Evolutionary conservation across 2,888 invertebrate genomes (phyloP).

Genomic region (Halictus ligatus): DNA sequence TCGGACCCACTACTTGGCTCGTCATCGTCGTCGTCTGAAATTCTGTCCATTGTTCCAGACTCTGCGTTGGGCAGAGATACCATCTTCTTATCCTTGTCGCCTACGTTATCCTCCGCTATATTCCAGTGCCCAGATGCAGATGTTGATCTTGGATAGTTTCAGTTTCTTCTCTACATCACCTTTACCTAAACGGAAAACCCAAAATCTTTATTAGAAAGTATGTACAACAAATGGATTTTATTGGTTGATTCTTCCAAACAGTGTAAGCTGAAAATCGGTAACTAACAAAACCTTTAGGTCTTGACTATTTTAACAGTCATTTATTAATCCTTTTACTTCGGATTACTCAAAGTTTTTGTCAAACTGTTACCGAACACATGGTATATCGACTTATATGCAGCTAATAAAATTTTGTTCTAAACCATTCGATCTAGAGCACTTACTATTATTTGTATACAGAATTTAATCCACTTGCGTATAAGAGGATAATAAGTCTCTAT

Average conservation of each 20-base stretch:
- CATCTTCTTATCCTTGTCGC: conserved; percentile 70
- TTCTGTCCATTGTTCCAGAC: conserved; percentile 80
- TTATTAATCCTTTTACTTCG: background rate
- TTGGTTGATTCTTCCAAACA: too few relatives aligned
- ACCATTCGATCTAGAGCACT: background rate
- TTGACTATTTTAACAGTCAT: background rate
- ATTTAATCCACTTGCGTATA: background rate
- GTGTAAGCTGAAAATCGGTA: background rate
- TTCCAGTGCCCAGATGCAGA: conserved; percentile 67
- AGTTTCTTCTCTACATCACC: conserved; percentile 75
- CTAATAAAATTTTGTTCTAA: background rate
- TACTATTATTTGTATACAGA: background rate
- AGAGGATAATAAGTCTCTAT: background rate
- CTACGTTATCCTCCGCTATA: conserved; percentile 55
- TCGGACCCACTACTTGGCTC: conserved; percentile 92
- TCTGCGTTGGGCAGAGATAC: conserved; percentile 80
- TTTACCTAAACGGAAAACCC: conserved; percentile 61
- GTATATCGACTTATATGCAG: background rate
- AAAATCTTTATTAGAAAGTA: background rate
- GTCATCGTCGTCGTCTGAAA: conserved; percentile 91
- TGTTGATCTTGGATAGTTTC: conserved; percentile 30
- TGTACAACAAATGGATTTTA: background rate
- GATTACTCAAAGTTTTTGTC: background rate
- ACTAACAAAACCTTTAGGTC: background rate
- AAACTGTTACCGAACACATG: too few relatives aligned